Percentiles rank a stretch among this genome's conserved stretches.
These are phyloP conservation scores for Leucoraja erinaceus DNA, from an alignment of 2,113 vertebrate species.

Conservation along the genomic window DNA sequence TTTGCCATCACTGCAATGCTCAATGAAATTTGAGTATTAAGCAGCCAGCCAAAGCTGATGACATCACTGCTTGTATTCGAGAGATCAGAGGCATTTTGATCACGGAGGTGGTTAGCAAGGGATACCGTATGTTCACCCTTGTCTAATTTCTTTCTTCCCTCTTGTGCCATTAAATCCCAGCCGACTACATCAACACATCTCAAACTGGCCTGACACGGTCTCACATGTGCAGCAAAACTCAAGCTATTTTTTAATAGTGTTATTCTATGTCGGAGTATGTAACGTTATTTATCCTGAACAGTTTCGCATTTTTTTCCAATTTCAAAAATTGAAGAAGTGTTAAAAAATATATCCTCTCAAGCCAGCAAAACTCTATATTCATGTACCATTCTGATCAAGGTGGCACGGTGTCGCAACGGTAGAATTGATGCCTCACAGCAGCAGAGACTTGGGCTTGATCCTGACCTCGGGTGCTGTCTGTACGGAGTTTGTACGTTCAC, in stretches of 20 bases:
- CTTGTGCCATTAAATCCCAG: neutral
- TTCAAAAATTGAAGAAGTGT: neutral
- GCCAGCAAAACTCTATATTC: neutral
- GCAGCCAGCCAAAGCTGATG: conserved; percentile 1
- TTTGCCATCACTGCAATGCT: neutral
- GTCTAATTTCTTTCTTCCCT: neutral
- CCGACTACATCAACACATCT: neutral
- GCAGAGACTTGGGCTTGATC: too few relatives aligned
- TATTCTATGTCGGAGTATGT: neutral
- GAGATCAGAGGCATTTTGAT: neutral
- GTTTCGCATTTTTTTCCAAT: neutral
- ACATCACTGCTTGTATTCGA: neutral
- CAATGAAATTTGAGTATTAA: neutral
- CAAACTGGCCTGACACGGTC: neutral
- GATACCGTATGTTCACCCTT: neutral
- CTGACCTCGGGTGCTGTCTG: too few relatives aligned
- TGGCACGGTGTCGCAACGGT: too few relatives aligned
- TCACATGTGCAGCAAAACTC: neutral
- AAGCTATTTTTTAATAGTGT: neutral
- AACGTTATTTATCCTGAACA: neutral
- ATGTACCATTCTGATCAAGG: neutral
- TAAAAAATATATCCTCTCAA: neutral
- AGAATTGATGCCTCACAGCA: too few relatives aligned
- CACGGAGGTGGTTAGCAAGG: neutral
- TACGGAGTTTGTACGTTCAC: too few relatives aligned